Evolutionary conservation across 1,140 invertebrate species (phyloP), one percentile per base, ranked within the genome.

Genomic region (Bathynomus jamesi): DNA sequence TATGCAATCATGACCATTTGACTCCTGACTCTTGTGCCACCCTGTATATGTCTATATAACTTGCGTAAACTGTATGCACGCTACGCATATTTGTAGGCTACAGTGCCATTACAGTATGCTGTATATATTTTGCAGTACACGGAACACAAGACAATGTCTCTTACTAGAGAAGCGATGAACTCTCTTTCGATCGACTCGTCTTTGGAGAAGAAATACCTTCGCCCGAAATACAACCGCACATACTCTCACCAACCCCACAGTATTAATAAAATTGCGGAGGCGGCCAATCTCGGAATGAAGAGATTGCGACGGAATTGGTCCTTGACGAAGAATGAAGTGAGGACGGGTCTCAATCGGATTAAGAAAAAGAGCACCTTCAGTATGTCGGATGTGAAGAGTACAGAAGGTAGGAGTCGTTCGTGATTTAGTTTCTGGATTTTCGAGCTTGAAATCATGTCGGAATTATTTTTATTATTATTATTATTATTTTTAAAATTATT

Each of bases 301-400:
- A 72, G 75, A 29, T 60, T 77, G 11, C 61, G 72, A 61, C 69
- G 79, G 27, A 78, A 80, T 69, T 77, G 78, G 73, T 79, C 78
- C 4, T 73, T 72, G 61, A 79, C 79, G 0, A 80, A 79, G 71
- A 79, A 74, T 65, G 79, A 80, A 67, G 78, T 80, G 40, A 75
- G 76, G 24, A 73, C 78, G n/a, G 78, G 77, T 53, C 67, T 79
- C 29, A 79, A 75, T 62, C 76, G 76, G 61, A 79, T 80, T 17
- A 78, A 77, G 67, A 79, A 78, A 24, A 80, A 79, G 61, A 76
- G 75, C 25, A 78, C 76, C 7, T 70, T 74, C 27, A 74, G 65
- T 63, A 72, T 65, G n/a, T 72, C 76, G 4, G 77, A 74, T n/a
- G 75, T 63, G 46, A 77, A 30, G 62, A 76, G 71, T 60, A 76